Evolutionary conservation across 2,113 vertebrate genomes (phyloP).

Genomic region (Plestiodon gilberti): DNA sequence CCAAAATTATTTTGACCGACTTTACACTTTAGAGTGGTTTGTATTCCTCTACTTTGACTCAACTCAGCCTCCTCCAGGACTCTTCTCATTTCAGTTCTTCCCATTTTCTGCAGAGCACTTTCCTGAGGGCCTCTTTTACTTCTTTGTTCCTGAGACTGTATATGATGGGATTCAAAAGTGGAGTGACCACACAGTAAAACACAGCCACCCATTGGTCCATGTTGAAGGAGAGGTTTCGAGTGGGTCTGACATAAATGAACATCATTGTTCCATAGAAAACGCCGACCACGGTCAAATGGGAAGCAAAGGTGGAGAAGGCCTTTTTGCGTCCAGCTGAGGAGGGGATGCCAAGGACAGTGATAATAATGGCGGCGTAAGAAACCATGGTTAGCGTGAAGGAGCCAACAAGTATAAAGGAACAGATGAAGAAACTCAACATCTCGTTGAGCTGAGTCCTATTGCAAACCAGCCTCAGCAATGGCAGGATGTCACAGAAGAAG

Average conservation of each 20-base stretch:
- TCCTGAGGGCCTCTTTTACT: constrained; percentile 1
- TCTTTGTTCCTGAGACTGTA: constrained; percentile 43
- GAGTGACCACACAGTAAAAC: constrained; percentile 18
- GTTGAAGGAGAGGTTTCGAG: constrained; percentile 8
- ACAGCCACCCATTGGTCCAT: neutral
- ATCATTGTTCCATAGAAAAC: constrained; percentile 61
- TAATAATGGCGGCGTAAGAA: constrained; percentile 35
- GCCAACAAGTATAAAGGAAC: constrained; percentile 16
- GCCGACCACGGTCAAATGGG: constrained; percentile 38
- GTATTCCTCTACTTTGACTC: neutral
- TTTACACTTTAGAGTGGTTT: neutral
- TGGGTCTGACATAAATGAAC: constrained; percentile 35
- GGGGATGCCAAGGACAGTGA: constrained; percentile 17
- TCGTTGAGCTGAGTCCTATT: constrained; percentile 47
- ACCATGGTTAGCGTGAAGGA: constrained; percentile 21
- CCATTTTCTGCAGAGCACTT: neutral
- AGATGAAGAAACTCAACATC: constrained; percentile 19
- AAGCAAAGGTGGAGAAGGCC: constrained; percentile 55
- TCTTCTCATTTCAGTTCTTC: neutral
- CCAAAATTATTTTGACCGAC: neutral
- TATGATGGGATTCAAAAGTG: constrained; percentile 32
- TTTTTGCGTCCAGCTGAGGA: constrained; percentile 31
- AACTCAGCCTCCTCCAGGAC: neutral
- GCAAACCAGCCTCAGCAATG: constrained; percentile 57
- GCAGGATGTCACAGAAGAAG: constrained; percentile 66